phyloP scores from a whole-genome alignment of 2,888 invertebrate genomes.

The Laothoe populi region DNA sequence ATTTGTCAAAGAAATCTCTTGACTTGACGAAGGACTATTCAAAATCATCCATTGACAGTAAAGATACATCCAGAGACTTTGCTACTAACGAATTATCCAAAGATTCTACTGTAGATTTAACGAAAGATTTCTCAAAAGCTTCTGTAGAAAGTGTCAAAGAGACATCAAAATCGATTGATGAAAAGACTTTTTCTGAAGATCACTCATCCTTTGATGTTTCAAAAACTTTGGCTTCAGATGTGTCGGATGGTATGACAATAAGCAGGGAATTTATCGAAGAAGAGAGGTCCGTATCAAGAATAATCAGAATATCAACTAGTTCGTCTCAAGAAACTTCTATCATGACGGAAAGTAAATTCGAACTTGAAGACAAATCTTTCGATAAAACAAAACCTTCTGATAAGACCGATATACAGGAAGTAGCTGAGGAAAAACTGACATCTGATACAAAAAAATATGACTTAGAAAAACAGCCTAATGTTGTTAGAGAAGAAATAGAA shows the following conservation, averaged over 20 bases:
- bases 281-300: slow-evolving; percentile 67
- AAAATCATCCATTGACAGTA: slow-evolving; percentile 80
- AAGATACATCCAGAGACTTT: slow-evolving; percentile 80
- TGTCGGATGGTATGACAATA: slow-evolving; percentile 70
- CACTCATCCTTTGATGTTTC: slow-evolving; percentile 79
- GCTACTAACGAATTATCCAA: slow-evolving; percentile 80
- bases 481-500: slow-evolving; percentile 33
- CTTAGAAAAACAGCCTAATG: slow-evolving; percentile 35
- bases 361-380: slow-evolving; percentile 66
- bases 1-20: slow-evolving; percentile 78
- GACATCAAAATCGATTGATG: slow-evolving; percentile 76
- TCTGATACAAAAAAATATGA: slow-evolving; percentile 35
- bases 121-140: slow-evolving; percentile 77
- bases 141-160: slow-evolving; percentile 79
- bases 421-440: slow-evolving; percentile 58
- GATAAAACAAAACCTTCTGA: slow-evolving; percentile 58
- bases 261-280: slow-evolving; percentile 74
- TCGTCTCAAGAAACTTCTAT: slow-evolving; percentile 76
- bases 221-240: slow-evolving; percentile 80
- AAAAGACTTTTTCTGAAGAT: slow-evolving; percentile 79
- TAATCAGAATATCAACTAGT: slow-evolving; percentile 63
- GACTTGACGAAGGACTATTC: slow-evolving; percentile 80
- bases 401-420: slow-evolving; percentile 56
- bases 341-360: slow-evolving; percentile 74
- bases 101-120: slow-evolving; percentile 78